Conservation (phyloP, 2,113 vertebrate genomes). For the Trichechus manatus region DNA sequence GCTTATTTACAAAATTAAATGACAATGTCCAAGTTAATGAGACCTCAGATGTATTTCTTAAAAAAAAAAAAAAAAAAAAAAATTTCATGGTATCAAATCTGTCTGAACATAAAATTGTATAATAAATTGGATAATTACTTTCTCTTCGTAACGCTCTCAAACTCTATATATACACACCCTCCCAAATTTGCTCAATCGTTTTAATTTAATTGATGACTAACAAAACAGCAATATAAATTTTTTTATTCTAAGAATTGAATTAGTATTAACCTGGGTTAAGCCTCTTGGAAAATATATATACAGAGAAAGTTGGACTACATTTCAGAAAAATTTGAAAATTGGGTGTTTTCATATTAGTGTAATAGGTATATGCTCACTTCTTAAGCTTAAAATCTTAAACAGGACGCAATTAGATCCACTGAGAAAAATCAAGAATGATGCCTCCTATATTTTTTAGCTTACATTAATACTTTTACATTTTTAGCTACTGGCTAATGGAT, state of each 20-base stretch:
- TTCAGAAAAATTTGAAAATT: constrained; percentile 1
- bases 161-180: neutral
- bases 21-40: neutral
- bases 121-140: neutral
- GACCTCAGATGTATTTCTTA: neutral
- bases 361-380: neutral
- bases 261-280: neutral
- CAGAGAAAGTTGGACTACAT: neutral
- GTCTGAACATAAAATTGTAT: neutral
- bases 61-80: neutral
- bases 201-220: neutral
- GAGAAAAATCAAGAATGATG: neutral
- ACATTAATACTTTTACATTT: neutral
- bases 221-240: neutral
- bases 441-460: neutral
- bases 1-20: neutral
- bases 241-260: neutral
- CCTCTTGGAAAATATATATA: neutral
- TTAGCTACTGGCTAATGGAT: neutral
- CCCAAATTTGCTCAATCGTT: neutral
- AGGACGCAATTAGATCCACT: neutral
- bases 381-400: neutral
- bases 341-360: neutral
- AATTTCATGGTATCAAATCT: neutral
- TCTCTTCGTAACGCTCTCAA: neutral